A percentile compares a stretch with the other conserved stretches of the same genome.
Evolutionary conservation across 1,140 invertebrate species (phyloP).

Genomic region (Tyrophagus putrescentiae): DNA sequence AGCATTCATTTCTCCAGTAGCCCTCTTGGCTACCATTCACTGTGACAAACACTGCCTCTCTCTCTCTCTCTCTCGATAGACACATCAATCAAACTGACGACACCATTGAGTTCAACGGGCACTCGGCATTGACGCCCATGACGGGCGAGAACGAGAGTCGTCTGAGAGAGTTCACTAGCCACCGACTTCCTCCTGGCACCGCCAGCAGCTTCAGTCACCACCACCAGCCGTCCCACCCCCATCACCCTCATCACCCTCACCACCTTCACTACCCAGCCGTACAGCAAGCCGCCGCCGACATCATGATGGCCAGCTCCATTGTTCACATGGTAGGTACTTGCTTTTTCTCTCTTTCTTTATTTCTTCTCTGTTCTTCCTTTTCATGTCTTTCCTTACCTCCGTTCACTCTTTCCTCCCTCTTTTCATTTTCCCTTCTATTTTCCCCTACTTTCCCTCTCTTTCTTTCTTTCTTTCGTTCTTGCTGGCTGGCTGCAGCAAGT

Average conservation of each 20-base stretch:
- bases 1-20: no score
- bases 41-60: no score
- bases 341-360: background rate
- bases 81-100: conserved; percentile 8
- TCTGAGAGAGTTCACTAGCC: background rate
- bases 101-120: conserved; percentile 9
- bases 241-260: background rate
- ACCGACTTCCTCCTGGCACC: conserved; percentile 1
- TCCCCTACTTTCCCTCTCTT: no score
- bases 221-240: background rate
- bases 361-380: background rate
- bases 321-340: conserved; percentile 8
- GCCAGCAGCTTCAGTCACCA: background rate
- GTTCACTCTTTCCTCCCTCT: background rate
- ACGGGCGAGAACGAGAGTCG: conserved; percentile 3
- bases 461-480: no score
- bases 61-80: conserved; percentile 3
- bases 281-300: background rate
- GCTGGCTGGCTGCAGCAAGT: no score
- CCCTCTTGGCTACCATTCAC: no score
- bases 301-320: conserved; percentile 16
- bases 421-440: no score
- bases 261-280: no score
- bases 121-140: conserved; percentile 10
- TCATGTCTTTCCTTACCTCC: background rate